These are phyloP conservation scores for Scaptomyza pallida DNA, from an alignment of 1,140 invertebrate species.

Conservation along the genomic window DNA sequence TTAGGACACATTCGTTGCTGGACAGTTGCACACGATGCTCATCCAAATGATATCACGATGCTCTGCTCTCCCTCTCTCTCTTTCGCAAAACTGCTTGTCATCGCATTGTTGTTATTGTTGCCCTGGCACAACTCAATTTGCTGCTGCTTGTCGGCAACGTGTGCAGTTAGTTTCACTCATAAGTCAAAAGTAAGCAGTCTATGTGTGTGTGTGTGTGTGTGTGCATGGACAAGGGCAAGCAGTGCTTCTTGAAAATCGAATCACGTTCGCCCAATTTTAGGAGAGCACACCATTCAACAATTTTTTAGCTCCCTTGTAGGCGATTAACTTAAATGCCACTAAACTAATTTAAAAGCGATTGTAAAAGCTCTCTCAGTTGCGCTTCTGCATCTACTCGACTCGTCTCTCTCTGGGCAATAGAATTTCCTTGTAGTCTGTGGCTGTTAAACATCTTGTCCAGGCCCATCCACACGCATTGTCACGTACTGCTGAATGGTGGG, in stretches of 20 bases:
- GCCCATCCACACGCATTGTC: slow-evolving; percentile 47
- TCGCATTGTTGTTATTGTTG: slow-evolving; percentile 13
- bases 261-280: slow-evolving; percentile 79
- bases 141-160: slow-evolving; percentile 28
- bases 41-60: slow-evolving; percentile 57
- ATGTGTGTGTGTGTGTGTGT: background rate
- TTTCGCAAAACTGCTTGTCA: slow-evolving; percentile 15
- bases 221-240: too few relatives aligned
- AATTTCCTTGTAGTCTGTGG: slow-evolving; percentile 44
- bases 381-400: background rate
- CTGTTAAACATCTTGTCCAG: slow-evolving; percentile 80
- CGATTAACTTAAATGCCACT: slow-evolving; percentile 84
- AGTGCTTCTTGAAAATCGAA: slow-evolving; percentile 82
- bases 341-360: slow-evolving; percentile 84
- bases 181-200: slow-evolving; percentile 18
- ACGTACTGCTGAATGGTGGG: slow-evolving; percentile 61
- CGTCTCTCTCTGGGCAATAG: slow-evolving; percentile 26
- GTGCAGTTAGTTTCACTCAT: slow-evolving; percentile 23
- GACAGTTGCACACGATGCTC: slow-evolving; percentile 31
- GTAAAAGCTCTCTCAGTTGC: slow-evolving; percentile 46
- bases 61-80: too few relatives aligned
- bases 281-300: slow-evolving; percentile 30
- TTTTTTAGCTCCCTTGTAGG: slow-evolving; percentile 81
- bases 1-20: background rate
- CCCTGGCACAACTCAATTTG: slow-evolving; percentile 73